Evolutionary conservation across 2,113 vertebrate genomes (phyloP), one percentile per base, ranked within the genome.

Genomic region (Periophthalmodon schlosseri): DNA sequence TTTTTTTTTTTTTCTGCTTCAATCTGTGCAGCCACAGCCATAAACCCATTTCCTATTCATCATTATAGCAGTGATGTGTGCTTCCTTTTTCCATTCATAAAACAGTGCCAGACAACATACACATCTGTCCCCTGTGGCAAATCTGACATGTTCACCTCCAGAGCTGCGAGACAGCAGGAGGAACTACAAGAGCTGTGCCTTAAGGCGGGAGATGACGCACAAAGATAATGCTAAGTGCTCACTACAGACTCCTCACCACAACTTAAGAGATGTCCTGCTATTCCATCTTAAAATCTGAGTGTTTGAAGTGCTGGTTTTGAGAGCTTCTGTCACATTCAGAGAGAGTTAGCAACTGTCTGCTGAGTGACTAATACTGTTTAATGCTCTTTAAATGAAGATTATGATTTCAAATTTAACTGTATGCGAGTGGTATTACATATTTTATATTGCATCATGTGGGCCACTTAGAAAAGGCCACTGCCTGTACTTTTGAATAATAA

Each of bases 61-160:
- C 39, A 66, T 75, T 64, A 67, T 70, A 74, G 73, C 61, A 46
- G 81, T 15, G 69, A 74, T 68, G 52, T 64, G 58, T 33, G 66
- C 47, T 56, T 46, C 60, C 60, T 18, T 34, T 63, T 63, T 78
- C 78, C 75, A 73, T 44, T 65, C 82, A 52, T 46, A 60, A 63
- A 73, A 78, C 52, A 2, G 57, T 28, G 23, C 68, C 66, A 83
- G 80, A 75, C 72, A 80, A 86, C 69, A 79, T 11, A 79, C 77
- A 87, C 84, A 77, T 83, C 75, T 81, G 85, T 88, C 85, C 79
- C 91, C 88, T 72, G 57, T 73, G 82, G 86, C 89, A 70, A 44
- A 75, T 73, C 68, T 85, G 76, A 84, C 81, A 89, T 83, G 84
- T 90, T 92, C 78, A 88, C 72, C 79, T 68, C 50, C 61, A 84